Conservation (phyloP, 2,797 vertebrate species). For the Enteromius trimaculatus region DNA sequence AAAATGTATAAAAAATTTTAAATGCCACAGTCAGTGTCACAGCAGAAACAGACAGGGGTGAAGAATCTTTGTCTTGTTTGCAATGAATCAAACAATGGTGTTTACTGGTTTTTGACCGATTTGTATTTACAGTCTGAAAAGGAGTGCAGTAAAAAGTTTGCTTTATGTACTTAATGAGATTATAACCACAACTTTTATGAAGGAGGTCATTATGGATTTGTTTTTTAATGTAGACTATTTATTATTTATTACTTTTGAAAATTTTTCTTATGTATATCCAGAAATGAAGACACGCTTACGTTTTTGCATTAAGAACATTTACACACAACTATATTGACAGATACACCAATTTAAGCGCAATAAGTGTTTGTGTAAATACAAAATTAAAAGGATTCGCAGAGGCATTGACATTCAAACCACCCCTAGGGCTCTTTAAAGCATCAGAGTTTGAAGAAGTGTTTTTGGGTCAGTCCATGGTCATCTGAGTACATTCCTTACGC, state of each 20-base stretch:
- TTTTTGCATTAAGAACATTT: background rate
- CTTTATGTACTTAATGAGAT: background rate
- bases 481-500: slow-evolving; percentile 18
- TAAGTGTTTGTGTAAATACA: slow-evolving; percentile 4
- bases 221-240: background rate
- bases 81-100: background rate
- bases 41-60: background rate
- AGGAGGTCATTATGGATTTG: background rate
- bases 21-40: background rate
- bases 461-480: slow-evolving; percentile 23
- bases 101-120: background rate
- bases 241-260: background rate
- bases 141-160: background rate
- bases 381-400: background rate
- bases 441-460: slow-evolving; percentile 19
- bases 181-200: background rate
- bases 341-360: background rate
- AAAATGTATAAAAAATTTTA: background rate
- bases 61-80: background rate
- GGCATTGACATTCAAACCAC: background rate
- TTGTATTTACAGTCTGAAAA: background rate
- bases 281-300: background rate
- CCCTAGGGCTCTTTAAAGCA: slow-evolving; percentile 9
- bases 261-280: background rate
- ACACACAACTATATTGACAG: background rate